phyloP scores from a whole-genome alignment of 2,888 invertebrate genomes.

The Smittia sp. region DNA sequence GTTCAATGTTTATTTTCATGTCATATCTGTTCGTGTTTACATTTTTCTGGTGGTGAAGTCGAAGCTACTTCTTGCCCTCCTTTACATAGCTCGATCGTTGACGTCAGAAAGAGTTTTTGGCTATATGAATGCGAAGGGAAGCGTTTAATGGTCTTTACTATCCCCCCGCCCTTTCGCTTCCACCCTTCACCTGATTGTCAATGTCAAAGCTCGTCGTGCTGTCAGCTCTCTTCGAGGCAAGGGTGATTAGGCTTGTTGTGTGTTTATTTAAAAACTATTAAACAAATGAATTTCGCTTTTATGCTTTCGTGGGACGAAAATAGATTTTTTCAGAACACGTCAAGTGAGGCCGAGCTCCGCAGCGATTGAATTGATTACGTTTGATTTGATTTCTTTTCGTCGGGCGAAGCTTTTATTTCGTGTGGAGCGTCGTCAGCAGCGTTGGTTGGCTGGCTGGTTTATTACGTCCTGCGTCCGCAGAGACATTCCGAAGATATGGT shows the following conservation, averaged over 20 bases:
- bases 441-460: not conserved
- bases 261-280: slow-evolving; percentile 13
- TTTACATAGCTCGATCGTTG: not conserved
- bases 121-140: not conserved
- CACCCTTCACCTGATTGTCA: not conserved
- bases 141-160: not conserved
- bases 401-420: not conserved
- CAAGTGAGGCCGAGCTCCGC: not conserved
- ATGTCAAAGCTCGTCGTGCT: slow-evolving; percentile 19
- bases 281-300: slow-evolving; percentile 20
- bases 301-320: not conserved
- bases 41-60: not conserved
- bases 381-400: not conserved
- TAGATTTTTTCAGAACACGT: not conserved
- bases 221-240: not conserved
- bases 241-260: not conserved
- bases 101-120: slow-evolving; percentile 15
- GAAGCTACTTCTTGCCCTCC: not conserved
- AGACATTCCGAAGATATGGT: not conserved
- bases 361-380: not conserved
- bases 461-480: not conserved
- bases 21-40: slow-evolving; percentile 16
- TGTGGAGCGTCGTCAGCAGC: not conserved
- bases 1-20: slow-evolving; percentile 7
- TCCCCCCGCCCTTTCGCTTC: not conserved